These are phyloP conservation scores for Vanessa cardui DNA, from an alignment of 2,888 invertebrate genomes.

Conservation along the genomic window DNA sequence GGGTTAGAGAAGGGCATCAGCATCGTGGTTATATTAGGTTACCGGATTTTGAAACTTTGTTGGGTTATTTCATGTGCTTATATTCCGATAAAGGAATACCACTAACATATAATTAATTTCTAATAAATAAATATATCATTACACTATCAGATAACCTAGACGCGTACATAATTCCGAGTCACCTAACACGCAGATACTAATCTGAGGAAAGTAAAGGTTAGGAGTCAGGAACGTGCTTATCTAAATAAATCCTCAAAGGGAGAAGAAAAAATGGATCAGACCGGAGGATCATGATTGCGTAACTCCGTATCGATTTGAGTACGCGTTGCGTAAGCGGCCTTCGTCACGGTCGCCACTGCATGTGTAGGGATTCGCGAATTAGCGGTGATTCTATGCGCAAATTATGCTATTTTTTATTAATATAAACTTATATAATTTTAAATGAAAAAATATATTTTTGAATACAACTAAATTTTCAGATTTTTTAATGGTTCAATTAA, in stretches of 20 bases:
- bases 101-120: too few relatives aligned
- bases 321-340: conserved; percentile 63
- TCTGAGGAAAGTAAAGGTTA: conserved; percentile 13
- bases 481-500: too few relatives aligned
- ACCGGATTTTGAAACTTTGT: too few relatives aligned
- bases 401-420: not conserved
- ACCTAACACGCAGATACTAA: not conserved
- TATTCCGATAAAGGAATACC: too few relatives aligned
- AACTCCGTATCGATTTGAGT: conserved; percentile 62
- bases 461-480: too few relatives aligned
- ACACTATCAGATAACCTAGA: not conserved
- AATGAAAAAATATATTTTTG: not conserved
- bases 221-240: conserved; percentile 37
- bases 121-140: not conserved
- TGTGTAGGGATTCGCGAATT: conserved; percentile 64
- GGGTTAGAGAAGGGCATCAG: too few relatives aligned
- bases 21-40: too few relatives aligned
- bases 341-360: conserved; percentile 52
- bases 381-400: conserved; percentile 4
- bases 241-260: conserved; percentile 30
- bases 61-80: too few relatives aligned
- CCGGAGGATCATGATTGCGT: conserved; percentile 60
- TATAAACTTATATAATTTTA: not conserved
- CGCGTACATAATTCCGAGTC: not conserved
- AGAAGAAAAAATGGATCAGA: conserved; percentile 42